Evolutionary conservation across 2,113 vertebrate species (phyloP).

Genomic region (Proterorhinus semilunaris): DNA sequence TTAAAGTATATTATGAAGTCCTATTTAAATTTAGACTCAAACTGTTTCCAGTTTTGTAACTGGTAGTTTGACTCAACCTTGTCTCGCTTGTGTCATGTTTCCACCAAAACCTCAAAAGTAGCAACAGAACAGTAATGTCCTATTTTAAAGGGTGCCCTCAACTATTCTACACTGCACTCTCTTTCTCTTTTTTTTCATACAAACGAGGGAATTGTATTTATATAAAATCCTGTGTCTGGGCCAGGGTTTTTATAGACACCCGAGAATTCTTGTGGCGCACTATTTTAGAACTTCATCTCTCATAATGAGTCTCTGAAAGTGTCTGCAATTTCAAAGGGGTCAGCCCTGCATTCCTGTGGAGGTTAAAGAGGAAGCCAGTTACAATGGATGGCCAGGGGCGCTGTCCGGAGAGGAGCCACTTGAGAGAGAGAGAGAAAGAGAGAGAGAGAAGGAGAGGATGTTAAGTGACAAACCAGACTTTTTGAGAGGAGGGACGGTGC

Average conservation of each 20-base stretch:
- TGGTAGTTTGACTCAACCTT: conserved; percentile 59
- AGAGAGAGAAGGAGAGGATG: conserved; percentile 69
- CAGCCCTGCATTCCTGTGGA: conserved; percentile 63
- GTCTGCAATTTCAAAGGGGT: conserved; percentile 59
- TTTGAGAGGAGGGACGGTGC: conserved; percentile 60
- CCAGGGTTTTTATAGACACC: conserved; percentile 18
- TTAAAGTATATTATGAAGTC: conserved; percentile 41
- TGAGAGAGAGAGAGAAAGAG: conserved; percentile 25
- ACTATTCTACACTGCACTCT: conserved; percentile 17
- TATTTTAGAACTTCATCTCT: conserved; percentile 52
- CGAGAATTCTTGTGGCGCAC: conserved; percentile 29
- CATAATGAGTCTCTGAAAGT: conserved; percentile 56
- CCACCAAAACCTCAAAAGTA: conserved; percentile 52
- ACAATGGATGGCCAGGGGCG: conserved; percentile 71
- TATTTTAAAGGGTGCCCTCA: conserved; percentile 28
- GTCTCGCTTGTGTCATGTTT: conserved; percentile 55
- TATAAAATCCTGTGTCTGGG: conserved; percentile 26
- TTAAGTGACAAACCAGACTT: conserved; percentile 63
- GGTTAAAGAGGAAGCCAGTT: conserved; percentile 69
- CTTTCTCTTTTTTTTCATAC: conserved; percentile 22
- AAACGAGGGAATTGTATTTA: conserved; percentile 2
- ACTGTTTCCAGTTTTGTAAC: conserved; percentile 59
- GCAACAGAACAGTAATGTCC: conserved; percentile 42
- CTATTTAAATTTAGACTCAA: conserved; percentile 57
- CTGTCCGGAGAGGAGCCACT: conserved; percentile 45